Conservation (phyloP, 2,797 vertebrate genomes). For the Pelodytes ibericus region DNA sequence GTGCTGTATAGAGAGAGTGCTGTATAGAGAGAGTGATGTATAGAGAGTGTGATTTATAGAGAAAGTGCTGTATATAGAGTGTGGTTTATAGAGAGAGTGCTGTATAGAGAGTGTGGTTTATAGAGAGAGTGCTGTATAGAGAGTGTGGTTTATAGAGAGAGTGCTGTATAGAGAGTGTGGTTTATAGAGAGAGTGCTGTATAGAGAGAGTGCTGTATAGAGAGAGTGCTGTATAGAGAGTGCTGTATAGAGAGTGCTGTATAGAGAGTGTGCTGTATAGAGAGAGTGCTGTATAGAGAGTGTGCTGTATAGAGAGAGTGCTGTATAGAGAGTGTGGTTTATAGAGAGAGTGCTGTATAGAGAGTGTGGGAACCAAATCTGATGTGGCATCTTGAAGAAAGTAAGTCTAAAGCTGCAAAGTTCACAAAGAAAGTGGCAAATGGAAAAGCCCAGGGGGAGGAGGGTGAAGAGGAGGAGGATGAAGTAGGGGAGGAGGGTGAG, state of each 20-base stretch:
- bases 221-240: no score
- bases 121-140: background rate
- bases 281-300: background rate
- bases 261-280: background rate
- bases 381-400: conserved; percentile 30
- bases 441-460: background rate
- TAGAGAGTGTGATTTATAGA: background rate
- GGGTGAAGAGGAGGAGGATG: background rate
- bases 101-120: background rate
- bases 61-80: background rate
- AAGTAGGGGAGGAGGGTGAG: background rate
- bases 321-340: background rate
- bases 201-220: background rate
- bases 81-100: no score
- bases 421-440: conserved; percentile 22
- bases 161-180: background rate
- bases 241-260: no score
- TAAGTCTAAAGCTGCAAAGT: conserved; percentile 21
- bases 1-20: no score
- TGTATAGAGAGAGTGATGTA: no score
- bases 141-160: background rate
- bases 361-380: background rate
- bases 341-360: background rate
- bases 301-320: background rate
- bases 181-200: background rate